phyloP scores from a whole-genome alignment of 2,888 invertebrate genomes.

The Coelopa pilipes region DNA sequence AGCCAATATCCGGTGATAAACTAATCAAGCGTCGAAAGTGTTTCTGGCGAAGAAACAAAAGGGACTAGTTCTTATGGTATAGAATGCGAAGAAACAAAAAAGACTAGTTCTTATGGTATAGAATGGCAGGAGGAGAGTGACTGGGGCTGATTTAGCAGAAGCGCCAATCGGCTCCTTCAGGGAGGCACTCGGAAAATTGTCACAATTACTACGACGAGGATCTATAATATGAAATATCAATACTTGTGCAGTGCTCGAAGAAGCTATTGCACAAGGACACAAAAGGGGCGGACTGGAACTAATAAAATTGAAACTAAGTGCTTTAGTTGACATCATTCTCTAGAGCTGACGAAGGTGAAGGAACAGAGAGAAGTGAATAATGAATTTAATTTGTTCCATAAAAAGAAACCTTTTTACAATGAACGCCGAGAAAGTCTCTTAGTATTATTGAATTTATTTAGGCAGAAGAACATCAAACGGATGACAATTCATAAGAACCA shows the following conservation, averaged over 20 bases:
- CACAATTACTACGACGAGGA: neutral
- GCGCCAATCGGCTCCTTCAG: neutral
- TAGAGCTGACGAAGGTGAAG: constrained; percentile 9
- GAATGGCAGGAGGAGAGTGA: too few species aligned
- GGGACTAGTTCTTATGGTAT: too few species aligned
- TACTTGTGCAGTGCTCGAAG: constrained; percentile 8
- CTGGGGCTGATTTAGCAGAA: too few species aligned
- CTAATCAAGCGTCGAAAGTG: too few species aligned
- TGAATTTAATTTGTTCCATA: constrained; percentile 23
- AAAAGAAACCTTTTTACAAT: constrained; percentile 3
- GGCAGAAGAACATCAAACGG: neutral
- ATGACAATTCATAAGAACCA: constrained; percentile 7
- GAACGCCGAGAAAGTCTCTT: neutral
- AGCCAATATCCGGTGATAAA: neutral
- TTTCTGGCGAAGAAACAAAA: too few species aligned
- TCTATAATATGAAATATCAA: neutral
- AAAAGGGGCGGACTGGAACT: neutral
- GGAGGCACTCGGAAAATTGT: neutral
- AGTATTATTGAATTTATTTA: neutral
- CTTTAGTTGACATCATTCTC: constrained; percentile 26
- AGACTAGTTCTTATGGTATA: too few species aligned
- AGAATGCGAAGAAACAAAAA: too few species aligned
- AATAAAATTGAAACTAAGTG: neutral
- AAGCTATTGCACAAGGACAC: neutral
- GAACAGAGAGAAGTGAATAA: constrained; percentile 19